Evolutionary conservation across 2,888 invertebrate species (phyloP), one percentile per base, ranked within the genome.

Genomic region (Oscheius sp.): DNA sequence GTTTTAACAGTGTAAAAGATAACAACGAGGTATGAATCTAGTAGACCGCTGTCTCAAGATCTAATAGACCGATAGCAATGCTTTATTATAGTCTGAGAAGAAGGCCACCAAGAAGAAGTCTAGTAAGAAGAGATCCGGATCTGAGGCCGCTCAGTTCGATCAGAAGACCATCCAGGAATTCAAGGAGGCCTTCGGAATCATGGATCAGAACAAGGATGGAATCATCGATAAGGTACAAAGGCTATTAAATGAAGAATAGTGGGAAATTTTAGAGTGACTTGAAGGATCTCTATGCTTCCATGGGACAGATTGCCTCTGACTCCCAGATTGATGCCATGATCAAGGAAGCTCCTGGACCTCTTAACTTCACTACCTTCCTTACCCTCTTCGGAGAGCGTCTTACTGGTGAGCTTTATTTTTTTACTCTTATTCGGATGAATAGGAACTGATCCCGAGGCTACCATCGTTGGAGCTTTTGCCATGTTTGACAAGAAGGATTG

Each of bases 171-270:
- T 89, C 83, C 88, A 89, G 84, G 79, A 80, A 61, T 89, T 88
- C 86, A 89, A 89, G 86, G 89, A 89, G 87, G 89, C 89, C 74
- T 89, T 89, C 86, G 88, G 88, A 70, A 88, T 89, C 87, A 89
- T 89, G 80, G 89, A 89, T 84, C 88, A 88, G 82, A 87, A 89
- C 86, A 86, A 89, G 81, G 89, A 80, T 71, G 80, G 80, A 67
- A 68, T 80, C 75, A 80, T 80, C 65, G 73, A 74, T 72, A 80
- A 80, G 76, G 80, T 77, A n/a, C n/a, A n/a, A n/a, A n/a, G n/a
- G n/a, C n/a, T n/a, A n/a, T n/a, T n/a, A n/a, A n/a, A n/a, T 26
- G 26, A 22, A 26, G 5, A 5, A 8, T 17, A 30, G 4, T 2
- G 14, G 20, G 2, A 3, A 17, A 33, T 22, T 62, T 32, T 36